Conservation (phyloP, 2,113 vertebrate genomes). For the Sylvietta virens region DNA sequence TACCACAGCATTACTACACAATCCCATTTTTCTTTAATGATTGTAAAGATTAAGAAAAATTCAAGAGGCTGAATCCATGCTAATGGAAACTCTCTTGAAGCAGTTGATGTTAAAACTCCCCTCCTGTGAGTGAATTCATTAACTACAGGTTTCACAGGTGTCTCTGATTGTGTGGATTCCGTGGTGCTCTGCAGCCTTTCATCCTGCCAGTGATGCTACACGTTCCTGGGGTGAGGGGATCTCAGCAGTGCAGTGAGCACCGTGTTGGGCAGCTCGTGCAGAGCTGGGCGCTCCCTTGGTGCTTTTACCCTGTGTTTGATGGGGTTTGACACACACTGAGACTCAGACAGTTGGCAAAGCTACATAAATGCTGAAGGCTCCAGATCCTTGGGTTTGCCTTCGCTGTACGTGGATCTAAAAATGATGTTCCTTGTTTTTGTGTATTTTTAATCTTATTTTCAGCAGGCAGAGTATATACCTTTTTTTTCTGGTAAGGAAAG, state of each 20-base stretch:
- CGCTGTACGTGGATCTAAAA: not conserved
- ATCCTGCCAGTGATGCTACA: not conserved
- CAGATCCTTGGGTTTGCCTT: not conserved
- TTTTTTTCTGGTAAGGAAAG: not conserved
- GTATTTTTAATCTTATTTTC: not conserved
- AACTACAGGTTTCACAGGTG: not conserved
- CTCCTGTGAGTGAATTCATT: not conserved
- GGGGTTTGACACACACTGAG: not conserved
- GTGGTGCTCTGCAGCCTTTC: not conserved
- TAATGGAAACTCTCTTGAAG: not conserved
- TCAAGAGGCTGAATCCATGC: not conserved
- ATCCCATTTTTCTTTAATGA: not conserved
- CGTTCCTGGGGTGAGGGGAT: not conserved
- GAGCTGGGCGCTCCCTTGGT: not conserved
- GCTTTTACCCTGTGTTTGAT: fast-evolving
- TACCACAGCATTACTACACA: not conserved
- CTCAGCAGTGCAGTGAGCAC: not conserved
- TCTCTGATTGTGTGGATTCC: not conserved
- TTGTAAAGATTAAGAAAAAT: not conserved
- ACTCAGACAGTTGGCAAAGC: not conserved
- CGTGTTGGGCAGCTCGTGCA: fast-evolving
- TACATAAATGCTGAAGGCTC: not conserved
- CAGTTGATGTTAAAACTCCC: not conserved
- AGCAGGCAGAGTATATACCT: not conserved
- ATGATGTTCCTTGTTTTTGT: not conserved